These are phyloP conservation scores for Gymnopithys bicolor DNA, from an alignment of 2,797 vertebrate species.

Conservation along the genomic window DNA sequence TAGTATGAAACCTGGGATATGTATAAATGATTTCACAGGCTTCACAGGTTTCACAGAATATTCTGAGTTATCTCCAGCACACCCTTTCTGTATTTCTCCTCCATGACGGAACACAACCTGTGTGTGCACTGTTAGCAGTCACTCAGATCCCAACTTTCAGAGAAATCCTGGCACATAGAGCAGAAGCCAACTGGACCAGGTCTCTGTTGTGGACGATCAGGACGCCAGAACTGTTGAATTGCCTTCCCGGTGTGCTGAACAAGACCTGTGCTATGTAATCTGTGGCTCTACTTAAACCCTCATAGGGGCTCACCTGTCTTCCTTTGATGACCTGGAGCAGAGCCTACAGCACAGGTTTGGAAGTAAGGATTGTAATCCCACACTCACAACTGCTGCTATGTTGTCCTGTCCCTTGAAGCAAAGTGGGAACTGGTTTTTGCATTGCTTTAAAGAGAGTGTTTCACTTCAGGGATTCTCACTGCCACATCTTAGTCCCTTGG, in stretches of 20 bases:
- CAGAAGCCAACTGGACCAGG: background rate
- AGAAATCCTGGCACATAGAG: background rate
- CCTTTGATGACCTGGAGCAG: background rate
- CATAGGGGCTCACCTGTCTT: accelerated
- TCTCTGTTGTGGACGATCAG: background rate
- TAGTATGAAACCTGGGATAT: background rate
- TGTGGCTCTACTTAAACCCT: background rate
- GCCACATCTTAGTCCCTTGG: background rate
- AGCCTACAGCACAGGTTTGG: background rate
- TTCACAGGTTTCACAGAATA: background rate
- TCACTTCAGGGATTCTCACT: background rate
- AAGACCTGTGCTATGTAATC: background rate
- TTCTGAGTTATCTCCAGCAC: background rate
- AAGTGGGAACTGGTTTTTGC: background rate
- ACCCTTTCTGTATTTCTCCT: background rate
- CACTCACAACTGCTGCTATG: accelerated
- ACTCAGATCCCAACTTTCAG: background rate
- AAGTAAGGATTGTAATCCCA: background rate
- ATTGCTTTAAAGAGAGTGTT: background rate
- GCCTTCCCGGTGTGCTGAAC: background rate
- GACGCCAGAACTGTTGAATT: background rate
- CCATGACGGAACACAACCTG: background rate
- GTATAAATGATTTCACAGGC: accelerated
- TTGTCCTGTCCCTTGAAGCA: background rate
- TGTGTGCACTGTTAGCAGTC: background rate